These are phyloP conservation scores for Dreissena rostriformis DNA, from an alignment of 1,140 invertebrate genomes.

Conservation along the genomic window DNA sequence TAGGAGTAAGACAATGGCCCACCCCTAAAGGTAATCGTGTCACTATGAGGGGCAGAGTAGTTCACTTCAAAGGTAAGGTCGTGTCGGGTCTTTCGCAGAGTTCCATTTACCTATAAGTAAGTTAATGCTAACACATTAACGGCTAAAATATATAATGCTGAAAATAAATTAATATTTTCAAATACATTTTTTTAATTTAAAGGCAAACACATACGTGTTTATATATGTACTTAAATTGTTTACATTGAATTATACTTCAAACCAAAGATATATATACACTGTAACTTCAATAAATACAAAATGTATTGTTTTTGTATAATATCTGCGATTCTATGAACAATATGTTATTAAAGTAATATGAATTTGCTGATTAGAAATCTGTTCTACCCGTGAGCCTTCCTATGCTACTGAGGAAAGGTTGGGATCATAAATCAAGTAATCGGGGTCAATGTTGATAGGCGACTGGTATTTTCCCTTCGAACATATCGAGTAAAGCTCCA, in stretches of 20 bases:
- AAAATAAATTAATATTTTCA: no score
- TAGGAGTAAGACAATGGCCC: conserved; percentile 97
- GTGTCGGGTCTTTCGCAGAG: conserved; percentile 95
- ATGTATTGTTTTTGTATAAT: no score
- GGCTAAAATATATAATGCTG: neutral
- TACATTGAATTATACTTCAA: no score
- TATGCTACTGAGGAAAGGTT: conserved; percentile 93
- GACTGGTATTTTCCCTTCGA: conserved; percentile 96
- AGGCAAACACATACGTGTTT: no score
- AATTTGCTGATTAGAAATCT: no score
- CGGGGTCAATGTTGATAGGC: conserved; percentile 97
- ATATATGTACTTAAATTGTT: no score
- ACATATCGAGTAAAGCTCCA: conserved; percentile 98
- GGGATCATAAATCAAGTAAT: conserved; percentile 95
- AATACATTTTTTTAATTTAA: no score
- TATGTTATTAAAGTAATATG: no score
- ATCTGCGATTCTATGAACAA: no score
- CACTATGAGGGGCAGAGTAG: conserved; percentile 86
- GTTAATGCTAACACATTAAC: neutral
- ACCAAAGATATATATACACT: no score
- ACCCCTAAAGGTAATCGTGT: conserved; percentile 91
- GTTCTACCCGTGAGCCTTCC: conserved; percentile 92
- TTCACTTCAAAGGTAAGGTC: conserved; percentile 95
- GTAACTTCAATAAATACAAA: no score
- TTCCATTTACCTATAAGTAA: conserved; percentile 88